Base-by-base conservation (phyloP, 2,888 invertebrate genomes). In the Pammene fasciana region DNA sequence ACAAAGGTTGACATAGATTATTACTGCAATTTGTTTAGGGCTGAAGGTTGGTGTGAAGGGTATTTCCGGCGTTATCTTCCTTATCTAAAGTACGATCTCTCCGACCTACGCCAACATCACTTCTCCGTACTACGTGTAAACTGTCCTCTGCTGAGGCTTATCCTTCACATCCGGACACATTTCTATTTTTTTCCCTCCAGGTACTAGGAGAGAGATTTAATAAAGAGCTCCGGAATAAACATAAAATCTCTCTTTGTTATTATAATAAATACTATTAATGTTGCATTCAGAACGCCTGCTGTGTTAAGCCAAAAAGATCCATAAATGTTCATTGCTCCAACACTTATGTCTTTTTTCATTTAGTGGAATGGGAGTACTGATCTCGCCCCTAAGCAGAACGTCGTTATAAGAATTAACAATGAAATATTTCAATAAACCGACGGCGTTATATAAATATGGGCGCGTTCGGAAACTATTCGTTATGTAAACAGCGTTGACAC, bases 361-460 rank as follows among this genome's bases (percentile, higher is more conserved):
- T 38, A 38, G 14, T 5, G 38, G 52, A 9, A 52, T 26, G 26
- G 16, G 38, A 52, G 36, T 86, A 86, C 80, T 81, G 78, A 81
- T 82, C 81, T 80, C 84, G 78, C 84, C 87, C 68, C 76, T 79
- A 81, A 85, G 84, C 81, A 80, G 84, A 52, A 82, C 82, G 84
- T 86, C 85, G 85, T 85, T 87, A 80, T 77, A 82, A 84, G 87
- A 89, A 89, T 90, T 90, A 89, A 92, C 89, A 90, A 90, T 89
- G 88, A 90, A 89, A 89, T 90, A 91, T 89, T 89, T 92, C 87
- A 91, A 91, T 92, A 90, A 90, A 86, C 86, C 83, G 86, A 81
- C 82, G 85, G 82, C 81, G 84, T 84, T 88, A 84, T 85, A 87
- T 89, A 92, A 92, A 92, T 89, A 92, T 82, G 84, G 84, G 84